phyloP scores from a whole-genome alignment of 2,888 invertebrate species.

The Drosophila affinis region DNA sequence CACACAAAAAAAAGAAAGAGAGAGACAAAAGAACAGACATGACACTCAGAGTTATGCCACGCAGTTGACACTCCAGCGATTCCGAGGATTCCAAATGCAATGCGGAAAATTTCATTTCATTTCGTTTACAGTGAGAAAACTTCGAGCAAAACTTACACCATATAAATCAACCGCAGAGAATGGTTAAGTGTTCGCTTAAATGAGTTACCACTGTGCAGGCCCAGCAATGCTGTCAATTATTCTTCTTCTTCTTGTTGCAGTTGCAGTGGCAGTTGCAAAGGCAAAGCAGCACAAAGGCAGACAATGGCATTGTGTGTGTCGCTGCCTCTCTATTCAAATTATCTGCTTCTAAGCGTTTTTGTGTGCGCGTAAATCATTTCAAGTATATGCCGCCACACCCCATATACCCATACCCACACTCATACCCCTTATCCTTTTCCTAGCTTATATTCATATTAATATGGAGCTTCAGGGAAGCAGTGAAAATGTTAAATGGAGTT shows the following conservation, averaged over 20 bases:
- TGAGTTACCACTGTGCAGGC: slow-evolving; percentile 15
- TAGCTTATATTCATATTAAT: not conserved
- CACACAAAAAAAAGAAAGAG: not conserved
- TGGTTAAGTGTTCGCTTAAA: not conserved
- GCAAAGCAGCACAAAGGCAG: slow-evolving; percentile 14
- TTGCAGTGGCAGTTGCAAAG: slow-evolving; percentile 29
- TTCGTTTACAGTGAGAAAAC: slow-evolving; percentile 2
- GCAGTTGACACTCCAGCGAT: slow-evolving; percentile 46
- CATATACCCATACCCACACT: not conserved
- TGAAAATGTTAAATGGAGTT: not conserved
- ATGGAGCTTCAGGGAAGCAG: not conserved
- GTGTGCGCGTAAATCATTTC: slow-evolving; percentile 48
- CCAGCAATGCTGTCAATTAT: slow-evolving; percentile 35
- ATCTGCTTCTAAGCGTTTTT: slow-evolving; percentile 44
- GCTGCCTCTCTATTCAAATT: slow-evolving; percentile 37
- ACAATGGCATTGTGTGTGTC: slow-evolving; percentile 41
- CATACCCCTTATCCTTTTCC: not conserved
- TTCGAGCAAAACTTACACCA: not conserved
- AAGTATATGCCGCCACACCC: slow-evolving; percentile 22
- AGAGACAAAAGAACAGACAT: slow-evolving; percentile 36
- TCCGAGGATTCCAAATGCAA: slow-evolving; percentile 34
- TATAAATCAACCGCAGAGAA: not conserved
- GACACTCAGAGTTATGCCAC: slow-evolving; percentile 27
- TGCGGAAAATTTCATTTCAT: slow-evolving; percentile 19
- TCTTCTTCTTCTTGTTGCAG: slow-evolving; percentile 15